Evolutionary conservation across 2,113 vertebrate genomes (phyloP).

Genomic region (Phrynosoma platyrhinos): DNA sequence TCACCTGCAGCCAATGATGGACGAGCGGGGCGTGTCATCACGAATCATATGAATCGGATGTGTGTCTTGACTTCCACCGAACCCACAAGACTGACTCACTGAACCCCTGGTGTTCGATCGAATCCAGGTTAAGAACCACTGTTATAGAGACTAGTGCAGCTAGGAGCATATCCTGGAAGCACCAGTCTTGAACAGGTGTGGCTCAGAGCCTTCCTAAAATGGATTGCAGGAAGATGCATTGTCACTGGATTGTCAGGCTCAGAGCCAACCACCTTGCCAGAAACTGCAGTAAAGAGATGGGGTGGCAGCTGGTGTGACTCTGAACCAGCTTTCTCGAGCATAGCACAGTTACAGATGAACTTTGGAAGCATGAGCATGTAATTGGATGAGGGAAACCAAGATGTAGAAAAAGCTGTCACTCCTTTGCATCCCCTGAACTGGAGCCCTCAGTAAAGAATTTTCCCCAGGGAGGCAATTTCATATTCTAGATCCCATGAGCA

Average conservation of each 20-base stretch:
- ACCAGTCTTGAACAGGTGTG: slow-evolving; percentile 16
- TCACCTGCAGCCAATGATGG: too few relatives aligned
- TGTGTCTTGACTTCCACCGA: too few relatives aligned
- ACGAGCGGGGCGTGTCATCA: too few relatives aligned
- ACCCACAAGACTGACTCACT: too few relatives aligned
- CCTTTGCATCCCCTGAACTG: fast-evolving
- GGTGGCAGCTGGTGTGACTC: background rate
- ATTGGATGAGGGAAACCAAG: slow-evolving; percentile 64
- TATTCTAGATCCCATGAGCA: background rate
- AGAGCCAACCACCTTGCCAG: slow-evolving; percentile 63
- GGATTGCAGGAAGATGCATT: slow-evolving; percentile 1
- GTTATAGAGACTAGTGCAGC: slow-evolving; percentile 60
- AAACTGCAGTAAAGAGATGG: background rate
- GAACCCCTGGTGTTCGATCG: too few relatives aligned
- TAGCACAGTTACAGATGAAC: background rate
- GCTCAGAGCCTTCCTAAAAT: slow-evolving; percentile 50
- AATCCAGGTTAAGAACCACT: too few relatives aligned
- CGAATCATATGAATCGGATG: too few relatives aligned
- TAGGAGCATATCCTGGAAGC: slow-evolving; percentile 76
- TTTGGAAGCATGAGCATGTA: slow-evolving; percentile 17
- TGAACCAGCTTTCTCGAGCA: background rate
- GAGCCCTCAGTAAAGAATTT: slow-evolving; percentile 25
- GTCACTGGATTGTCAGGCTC: slow-evolving; percentile 58
- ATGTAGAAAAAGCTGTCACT: slow-evolving; percentile 26
- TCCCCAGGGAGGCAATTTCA: background rate